Percentiles rank a stretch among this genome's conserved stretches.
phyloP scores from a whole-genome alignment of 2,888 invertebrate species.

The Dorcus parallelipipedus region DNA sequence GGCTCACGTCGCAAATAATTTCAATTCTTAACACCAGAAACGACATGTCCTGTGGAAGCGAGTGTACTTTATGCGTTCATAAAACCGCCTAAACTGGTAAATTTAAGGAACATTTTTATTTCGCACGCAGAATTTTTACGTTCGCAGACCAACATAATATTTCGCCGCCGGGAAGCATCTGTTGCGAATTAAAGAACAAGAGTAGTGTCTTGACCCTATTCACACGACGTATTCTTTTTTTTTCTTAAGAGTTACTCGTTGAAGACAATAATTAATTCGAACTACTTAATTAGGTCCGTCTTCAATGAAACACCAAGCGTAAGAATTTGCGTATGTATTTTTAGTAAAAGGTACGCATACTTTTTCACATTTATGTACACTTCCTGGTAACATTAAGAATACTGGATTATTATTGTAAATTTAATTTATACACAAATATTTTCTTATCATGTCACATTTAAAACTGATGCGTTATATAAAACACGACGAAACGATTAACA shows the following conservation, averaged over 20 bases:
- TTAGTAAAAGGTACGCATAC: conserved; percentile 43
- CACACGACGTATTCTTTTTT: background rate
- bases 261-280: no score
- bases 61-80: no score
- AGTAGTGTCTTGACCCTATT: background rate
- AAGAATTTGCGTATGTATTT: conserved; percentile 31
- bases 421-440: conserved; percentile 33
- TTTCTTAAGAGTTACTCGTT: background rate
- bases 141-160: no score
- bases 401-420: conserved; percentile 45
- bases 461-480: conserved; percentile 27
- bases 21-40: no score
- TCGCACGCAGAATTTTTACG: no score
- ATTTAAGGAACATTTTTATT: no score
- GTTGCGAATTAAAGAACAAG: background rate
- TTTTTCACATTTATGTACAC: conserved; percentile 39
- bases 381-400: conserved; percentile 48
- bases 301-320: conserved; percentile 24
- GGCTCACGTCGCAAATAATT: no score
- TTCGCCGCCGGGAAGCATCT: background rate
- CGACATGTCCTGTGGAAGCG: no score
- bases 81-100: no score
- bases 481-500: conserved; percentile 27
- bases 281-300: background rate
- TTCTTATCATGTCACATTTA: conserved; percentile 34